Conservation (phyloP, 1,140 invertebrate species). For the Drosophila neocordata region DNA sequence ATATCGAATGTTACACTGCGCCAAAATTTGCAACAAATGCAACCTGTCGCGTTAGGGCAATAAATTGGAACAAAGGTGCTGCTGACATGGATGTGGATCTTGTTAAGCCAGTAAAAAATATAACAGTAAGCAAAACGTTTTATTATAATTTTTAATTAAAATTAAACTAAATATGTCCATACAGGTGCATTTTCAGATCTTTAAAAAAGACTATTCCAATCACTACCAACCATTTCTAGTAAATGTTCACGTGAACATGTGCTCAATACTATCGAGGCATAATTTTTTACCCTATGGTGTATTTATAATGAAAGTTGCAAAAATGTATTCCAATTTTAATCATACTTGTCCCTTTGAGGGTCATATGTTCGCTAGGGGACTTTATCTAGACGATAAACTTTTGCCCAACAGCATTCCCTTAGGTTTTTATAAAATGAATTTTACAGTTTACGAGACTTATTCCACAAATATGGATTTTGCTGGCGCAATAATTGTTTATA, state of each 20-base stretch:
- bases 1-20: constrained; percentile 25
- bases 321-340: constrained; percentile 35
- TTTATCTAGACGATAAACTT: not conserved
- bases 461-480: not conserved
- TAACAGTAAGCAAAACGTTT: constrained; percentile 26
- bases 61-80: constrained; percentile 45
- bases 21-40: constrained; percentile 1
- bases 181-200: constrained; percentile 18
- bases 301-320: not conserved
- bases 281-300: constrained; percentile 31
- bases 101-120: constrained; percentile 17
- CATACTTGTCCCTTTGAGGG: constrained; percentile 33
- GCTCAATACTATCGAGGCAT: constrained; percentile 23
- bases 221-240: constrained; percentile 44
- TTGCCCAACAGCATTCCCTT: not conserved
- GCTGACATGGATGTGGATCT: constrained; percentile 46
- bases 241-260: constrained; percentile 16
- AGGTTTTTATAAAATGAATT: not conserved
- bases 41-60: constrained; percentile 30
- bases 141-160: not conserved
- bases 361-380: not conserved
- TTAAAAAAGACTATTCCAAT: constrained; percentile 41
- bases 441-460: not conserved
- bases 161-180: not conserved
- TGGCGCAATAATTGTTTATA: constrained; percentile 26